Percentiles rank a stretch among this genome's conserved stretches.
These are phyloP conservation scores for Coreoperca whiteheadi DNA, from an alignment of 2,113 vertebrate genomes.

Conservation along the genomic window DNA sequence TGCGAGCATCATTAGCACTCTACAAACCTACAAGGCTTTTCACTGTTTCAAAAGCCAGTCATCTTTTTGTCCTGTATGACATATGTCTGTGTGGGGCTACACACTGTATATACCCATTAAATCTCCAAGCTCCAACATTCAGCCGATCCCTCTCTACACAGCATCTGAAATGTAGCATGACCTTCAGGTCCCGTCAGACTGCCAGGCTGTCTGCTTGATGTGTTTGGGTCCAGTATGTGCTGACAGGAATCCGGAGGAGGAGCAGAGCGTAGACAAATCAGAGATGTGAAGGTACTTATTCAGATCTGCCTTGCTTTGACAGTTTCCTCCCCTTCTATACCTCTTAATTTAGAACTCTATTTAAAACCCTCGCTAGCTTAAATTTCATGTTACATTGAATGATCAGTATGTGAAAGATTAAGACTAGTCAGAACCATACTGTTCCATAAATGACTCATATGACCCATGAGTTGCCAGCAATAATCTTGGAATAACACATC, in stretches of 20 bases:
- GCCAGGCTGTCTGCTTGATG: slow-evolving; percentile 71
- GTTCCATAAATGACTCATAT: neutral
- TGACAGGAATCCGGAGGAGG: slow-evolving; percentile 70
- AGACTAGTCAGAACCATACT: neutral
- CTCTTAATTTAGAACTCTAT: slow-evolving; percentile 31
- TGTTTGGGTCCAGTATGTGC: slow-evolving; percentile 67
- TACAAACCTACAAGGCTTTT: slow-evolving; percentile 23
- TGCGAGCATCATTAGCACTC: slow-evolving; percentile 55
- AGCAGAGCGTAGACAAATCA: slow-evolving; percentile 48
- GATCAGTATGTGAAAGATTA: slow-evolving; percentile 46
- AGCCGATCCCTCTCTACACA: slow-evolving; percentile 54
- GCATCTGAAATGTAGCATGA: slow-evolving; percentile 78
- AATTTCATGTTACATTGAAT: slow-evolving; percentile 48
- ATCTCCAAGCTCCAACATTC: slow-evolving; percentile 56
- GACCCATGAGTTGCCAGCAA: slow-evolving; percentile 8
- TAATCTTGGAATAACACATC: neutral
- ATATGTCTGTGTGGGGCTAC: slow-evolving; percentile 47
- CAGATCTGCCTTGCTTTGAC: slow-evolving; percentile 55
- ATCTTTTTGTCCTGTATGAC: slow-evolving; percentile 51
- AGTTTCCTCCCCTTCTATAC: slow-evolving; percentile 27
- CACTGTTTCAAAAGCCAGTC: slow-evolving; percentile 48
- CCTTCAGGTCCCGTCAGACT: slow-evolving; percentile 72
- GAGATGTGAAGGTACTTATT: slow-evolving; percentile 62
- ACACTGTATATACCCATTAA: slow-evolving; percentile 53
- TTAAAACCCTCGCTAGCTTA: slow-evolving; percentile 1